phyloP scores from a whole-genome alignment of 2,888 invertebrate genomes.

The Drosophila mimetica region DNA sequence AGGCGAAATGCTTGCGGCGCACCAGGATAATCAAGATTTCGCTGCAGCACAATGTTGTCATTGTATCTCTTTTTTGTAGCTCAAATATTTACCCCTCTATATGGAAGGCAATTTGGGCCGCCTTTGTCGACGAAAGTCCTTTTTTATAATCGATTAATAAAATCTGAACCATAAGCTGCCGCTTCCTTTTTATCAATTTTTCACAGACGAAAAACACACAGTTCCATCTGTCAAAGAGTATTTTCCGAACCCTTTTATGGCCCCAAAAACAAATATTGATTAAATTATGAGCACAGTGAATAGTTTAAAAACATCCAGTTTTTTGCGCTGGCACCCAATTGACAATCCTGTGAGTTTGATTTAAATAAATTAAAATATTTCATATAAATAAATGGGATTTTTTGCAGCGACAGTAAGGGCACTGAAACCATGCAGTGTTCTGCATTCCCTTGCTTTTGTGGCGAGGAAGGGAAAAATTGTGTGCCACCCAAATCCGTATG shows the following conservation, averaged over 20 bases:
- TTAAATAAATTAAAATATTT: slow-evolving; percentile 44
- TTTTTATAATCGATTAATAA: slow-evolving; percentile 37
- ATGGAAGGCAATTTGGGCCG: slow-evolving; percentile 33
- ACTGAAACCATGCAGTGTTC: background rate
- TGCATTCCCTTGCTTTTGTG: background rate
- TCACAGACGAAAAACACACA: slow-evolving; percentile 3
- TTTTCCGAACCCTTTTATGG: slow-evolving; percentile 17
- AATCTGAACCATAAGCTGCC: slow-evolving; percentile 30
- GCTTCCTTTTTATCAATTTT: slow-evolving; percentile 12
- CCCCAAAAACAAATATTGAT: slow-evolving; percentile 46
- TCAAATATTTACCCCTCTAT: slow-evolving; percentile 29
- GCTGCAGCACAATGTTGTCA: slow-evolving; percentile 45
- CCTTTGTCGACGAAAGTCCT: slow-evolving; percentile 7
- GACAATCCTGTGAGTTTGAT: slow-evolving; percentile 37
- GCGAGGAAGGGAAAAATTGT: background rate
- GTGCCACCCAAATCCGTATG: slow-evolving; percentile 15
- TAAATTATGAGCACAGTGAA: slow-evolving; percentile 43
- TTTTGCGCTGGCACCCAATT: slow-evolving; percentile 15
- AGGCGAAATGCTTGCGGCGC: slow-evolving; percentile 70
- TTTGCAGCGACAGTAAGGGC: slow-evolving; percentile 1
- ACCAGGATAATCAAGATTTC: slow-evolving; percentile 70
- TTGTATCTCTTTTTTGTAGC: slow-evolving; percentile 4
- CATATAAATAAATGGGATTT: slow-evolving; percentile 17
- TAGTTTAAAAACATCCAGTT: slow-evolving; percentile 19
- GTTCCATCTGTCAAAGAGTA: slow-evolving; percentile 35